Base-by-base conservation (phyloP, 2,113 vertebrate species). In the Puffinus mauretanicus region DNA sequence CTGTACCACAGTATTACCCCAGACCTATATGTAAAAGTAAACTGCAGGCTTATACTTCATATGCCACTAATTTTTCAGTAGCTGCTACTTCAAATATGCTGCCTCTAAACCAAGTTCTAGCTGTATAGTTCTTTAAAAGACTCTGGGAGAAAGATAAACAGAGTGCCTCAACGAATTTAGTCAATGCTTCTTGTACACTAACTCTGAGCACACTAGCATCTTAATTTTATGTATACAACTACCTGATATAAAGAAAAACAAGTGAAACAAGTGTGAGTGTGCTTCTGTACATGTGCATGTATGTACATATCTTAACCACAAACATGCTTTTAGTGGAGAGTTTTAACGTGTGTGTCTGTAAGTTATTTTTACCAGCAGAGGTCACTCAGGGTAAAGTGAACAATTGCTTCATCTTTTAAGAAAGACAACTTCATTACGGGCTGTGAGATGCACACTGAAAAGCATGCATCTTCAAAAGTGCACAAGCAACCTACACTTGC, bases 311-410 rank as follows among this genome's bases (percentile, higher is more conserved):
- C 1, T 14, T 61, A 71, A 79, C 5, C 2, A 2, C 2, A 5
- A 32, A 79, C 25, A 34, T 51, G 61, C 66, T 79, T 87, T 77
- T 16, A 49, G 49, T 24, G 52, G 21, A 10, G 44, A n/a, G 16
- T 55, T 93, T 66, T 64, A 65, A 71, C 5, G 8, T 32, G 46
- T 19, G 32, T 64, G 58, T 26, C 27, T 90, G 12, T 71, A 42
- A 96, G 52, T 76, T 79, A 71, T 84, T 96, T 65, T 97, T 93
- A 90, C 97, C 97, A 97, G 97, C 90, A 98, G 97, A 97, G 97
- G 97, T 98, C 97, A 97, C 95, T 98, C 97, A 66, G 66, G 91
- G 85, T 93, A 97, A 98, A 97, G 96, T 95, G 94, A 98, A 97
- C 93, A 91, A 94, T 93, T 77, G 81, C 58, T 96, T 95, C 30